phyloP scores from a whole-genome alignment of 2,888 invertebrate species.

The Campopleginae sp. region DNA sequence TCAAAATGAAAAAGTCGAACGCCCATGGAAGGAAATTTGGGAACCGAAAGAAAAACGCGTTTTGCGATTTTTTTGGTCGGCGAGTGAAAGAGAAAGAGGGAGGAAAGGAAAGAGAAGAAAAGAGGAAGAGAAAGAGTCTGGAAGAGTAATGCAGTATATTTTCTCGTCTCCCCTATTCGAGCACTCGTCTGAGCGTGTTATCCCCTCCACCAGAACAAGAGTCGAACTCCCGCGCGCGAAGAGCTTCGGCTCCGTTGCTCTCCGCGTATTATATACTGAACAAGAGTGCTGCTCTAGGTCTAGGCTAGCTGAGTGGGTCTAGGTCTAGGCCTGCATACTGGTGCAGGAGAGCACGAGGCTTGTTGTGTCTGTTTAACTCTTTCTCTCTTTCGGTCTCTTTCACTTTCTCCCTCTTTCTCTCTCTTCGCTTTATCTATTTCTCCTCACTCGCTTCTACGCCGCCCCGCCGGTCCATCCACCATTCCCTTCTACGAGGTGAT shows the following conservation, averaged over 20 bases:
- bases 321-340: slow-evolving; percentile 81
- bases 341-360: slow-evolving; percentile 69
- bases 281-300: slow-evolving; percentile 72
- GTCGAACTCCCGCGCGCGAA: slow-evolving; percentile 41
- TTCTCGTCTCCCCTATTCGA: slow-evolving; percentile 53
- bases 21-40: too few relatives aligned
- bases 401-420: slow-evolving; percentile 25
- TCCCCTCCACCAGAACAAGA: slow-evolving; percentile 14
- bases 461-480: slow-evolving; percentile 45
- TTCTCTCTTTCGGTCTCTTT: slow-evolving; percentile 55
- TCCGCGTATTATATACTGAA: slow-evolving; percentile 7
- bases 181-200: slow-evolving; percentile 50
- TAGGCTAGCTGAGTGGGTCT: slow-evolving; percentile 83
- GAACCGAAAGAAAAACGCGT: neutral
- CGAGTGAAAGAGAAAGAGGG: slow-evolving; percentile 8
- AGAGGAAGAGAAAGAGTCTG: slow-evolving; percentile 41
- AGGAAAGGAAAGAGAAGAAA: slow-evolving; percentile 14
- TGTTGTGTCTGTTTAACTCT: slow-evolving; percentile 70
- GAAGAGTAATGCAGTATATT: slow-evolving; percentile 31
- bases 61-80: neutral
- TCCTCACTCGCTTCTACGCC: slow-evolving; percentile 20
- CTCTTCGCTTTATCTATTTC: slow-evolving; percentile 33
- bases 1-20: neutral
- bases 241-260: slow-evolving; percentile 61
- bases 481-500: slow-evolving; percentile 34